These are phyloP conservation scores for Gymnarchus niloticus DNA, from an alignment of 2,113 vertebrate genomes.

Conservation along the genomic window DNA sequence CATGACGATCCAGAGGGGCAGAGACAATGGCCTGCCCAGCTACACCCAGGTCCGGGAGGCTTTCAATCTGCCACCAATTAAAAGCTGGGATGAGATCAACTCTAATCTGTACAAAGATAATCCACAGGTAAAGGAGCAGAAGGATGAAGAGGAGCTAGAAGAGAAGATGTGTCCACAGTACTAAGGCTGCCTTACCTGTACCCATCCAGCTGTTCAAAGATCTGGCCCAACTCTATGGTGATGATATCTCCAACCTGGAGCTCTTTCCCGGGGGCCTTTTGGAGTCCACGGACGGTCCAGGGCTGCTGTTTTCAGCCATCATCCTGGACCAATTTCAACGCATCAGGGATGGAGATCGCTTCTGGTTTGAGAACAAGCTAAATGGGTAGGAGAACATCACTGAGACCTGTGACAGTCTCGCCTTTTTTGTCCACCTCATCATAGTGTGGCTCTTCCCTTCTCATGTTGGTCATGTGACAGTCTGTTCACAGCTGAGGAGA, in stretches of 20 bases:
- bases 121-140: conserved; percentile 49
- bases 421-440: not conserved
- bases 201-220: conserved; percentile 53
- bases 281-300: conserved; percentile 57
- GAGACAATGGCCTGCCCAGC: conserved; percentile 82
- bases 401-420: not conserved
- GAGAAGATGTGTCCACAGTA: not conserved
- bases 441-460: not conserved
- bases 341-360: conserved; percentile 84
- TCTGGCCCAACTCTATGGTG: conserved; percentile 55
- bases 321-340: conserved; percentile 82
- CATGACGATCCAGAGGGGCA: conserved; percentile 73
- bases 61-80: conserved; percentile 57
- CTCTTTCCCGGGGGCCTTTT: conserved; percentile 78
- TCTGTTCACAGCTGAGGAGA: conserved; percentile 74
- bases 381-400: conserved; percentile 69
- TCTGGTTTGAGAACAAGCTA: conserved; percentile 91
- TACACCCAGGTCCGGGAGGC: conserved; percentile 66
- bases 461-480: conserved; percentile 47
- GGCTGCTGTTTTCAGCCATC: conserved; percentile 72
- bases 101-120: conserved; percentile 46
- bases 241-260: conserved; percentile 70
- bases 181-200: not conserved
- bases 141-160: not conserved
- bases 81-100: conserved; percentile 67